Conservation (phyloP, 1,140 invertebrate genomes). For the Plutomurus gul region DNA sequence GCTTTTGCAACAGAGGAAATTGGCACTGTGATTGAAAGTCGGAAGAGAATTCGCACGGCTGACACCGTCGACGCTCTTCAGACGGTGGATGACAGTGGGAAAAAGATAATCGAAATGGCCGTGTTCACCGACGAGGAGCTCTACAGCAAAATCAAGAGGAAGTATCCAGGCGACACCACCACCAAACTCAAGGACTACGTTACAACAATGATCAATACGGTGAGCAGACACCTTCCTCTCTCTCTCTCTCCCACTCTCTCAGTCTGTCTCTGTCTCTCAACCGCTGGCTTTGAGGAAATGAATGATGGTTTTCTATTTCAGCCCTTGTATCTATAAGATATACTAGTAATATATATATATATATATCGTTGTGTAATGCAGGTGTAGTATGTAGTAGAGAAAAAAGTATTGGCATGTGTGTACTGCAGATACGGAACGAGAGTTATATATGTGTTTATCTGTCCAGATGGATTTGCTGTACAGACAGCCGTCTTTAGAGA, state of each 20-base stretch:
- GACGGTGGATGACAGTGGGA: background rate
- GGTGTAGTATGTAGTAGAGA: too few relatives aligned
- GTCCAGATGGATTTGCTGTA: conserved; percentile 55
- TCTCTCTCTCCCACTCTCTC: too few relatives aligned
- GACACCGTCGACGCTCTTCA: background rate
- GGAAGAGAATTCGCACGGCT: background rate
- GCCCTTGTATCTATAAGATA: too few relatives aligned
- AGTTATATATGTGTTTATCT: conserved; percentile 4
- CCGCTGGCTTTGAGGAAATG: too few relatives aligned
- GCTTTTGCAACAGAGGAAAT: background rate
- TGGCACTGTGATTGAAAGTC: background rate
- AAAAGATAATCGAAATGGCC: conserved; percentile 55
- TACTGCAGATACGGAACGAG: too few relatives aligned
- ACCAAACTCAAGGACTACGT: conserved; percentile 55
- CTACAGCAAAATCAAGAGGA: conserved; percentile 54
- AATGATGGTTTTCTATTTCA: too few relatives aligned
- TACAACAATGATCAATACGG: conserved; percentile 56
- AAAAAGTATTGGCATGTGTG: too few relatives aligned
- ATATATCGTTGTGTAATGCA: too few relatives aligned
- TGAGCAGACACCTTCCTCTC: too few relatives aligned
- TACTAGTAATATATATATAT: too few relatives aligned
- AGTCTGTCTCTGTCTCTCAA: too few relatives aligned
- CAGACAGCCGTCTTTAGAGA: conserved; percentile 55
- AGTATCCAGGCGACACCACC: conserved; percentile 55
- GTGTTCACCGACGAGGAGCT: conserved; percentile 56